Evolutionary conservation across 2,113 vertebrate species (phyloP), one percentile per base, ranked within the genome.

Genomic region (Lasiurus cinereus): DNA sequence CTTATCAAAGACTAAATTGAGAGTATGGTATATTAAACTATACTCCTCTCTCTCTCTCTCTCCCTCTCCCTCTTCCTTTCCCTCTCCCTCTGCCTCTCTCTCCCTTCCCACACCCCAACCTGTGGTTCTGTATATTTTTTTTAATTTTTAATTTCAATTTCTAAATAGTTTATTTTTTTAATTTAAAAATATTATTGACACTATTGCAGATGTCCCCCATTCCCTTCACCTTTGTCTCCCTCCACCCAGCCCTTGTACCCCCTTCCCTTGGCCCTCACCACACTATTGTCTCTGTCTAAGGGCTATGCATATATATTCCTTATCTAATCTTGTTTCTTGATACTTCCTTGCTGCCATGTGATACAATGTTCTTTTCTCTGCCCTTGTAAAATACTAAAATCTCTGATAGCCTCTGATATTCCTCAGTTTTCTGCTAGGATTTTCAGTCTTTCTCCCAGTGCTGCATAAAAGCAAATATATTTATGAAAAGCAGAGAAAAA

Each of bases 401-500:
- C 16, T 78, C 22, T 33, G 21, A 88, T 29, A 72, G 36, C 12
- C 14, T 29, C 77, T 52, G 67, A 43, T 70, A 74, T 6, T 73
- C 10, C 22, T 85, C 27, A 72, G 13, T 18, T 93, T 90, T 91
- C n/a, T 62, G 8, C 27, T 91, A 43, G 27, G n/a, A 77, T 62
- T 69, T 85, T 86, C 13, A 73, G 6, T 36, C 13, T 78, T 77
- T 77, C 12, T 33, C 16, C 13, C 29, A 8, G 33, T 67, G 14
- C 3, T 69, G 27, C n/a, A 27, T 43, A 67, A 73, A 19, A 94
- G 48, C 62, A 95, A 54, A 88, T 70, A 31, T 8, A 69, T 64
- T 69, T 33, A 39, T 56, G 56, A 88, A 90, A 83, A 93, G 2
- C 4, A 48, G 62, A 33, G 19, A 56, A 69, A 87, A 77, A 24